phyloP scores from a whole-genome alignment of 2,888 invertebrate species.

The Leptinotarsa juncta region DNA sequence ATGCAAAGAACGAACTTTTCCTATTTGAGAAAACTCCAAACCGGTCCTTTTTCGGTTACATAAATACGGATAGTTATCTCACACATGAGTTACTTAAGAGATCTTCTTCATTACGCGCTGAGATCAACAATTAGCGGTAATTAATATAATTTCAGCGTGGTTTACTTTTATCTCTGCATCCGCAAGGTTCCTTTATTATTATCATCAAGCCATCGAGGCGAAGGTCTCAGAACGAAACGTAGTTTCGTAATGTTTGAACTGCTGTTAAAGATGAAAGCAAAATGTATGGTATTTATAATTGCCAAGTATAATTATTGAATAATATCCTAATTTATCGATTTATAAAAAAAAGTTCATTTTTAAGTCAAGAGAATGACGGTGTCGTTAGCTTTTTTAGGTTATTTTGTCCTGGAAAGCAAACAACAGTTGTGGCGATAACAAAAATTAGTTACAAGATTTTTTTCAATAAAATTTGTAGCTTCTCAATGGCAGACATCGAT shows the following conservation, averaged over 20 bases:
- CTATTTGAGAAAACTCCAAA: neutral
- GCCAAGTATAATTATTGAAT: too few species aligned
- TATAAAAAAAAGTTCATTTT: too few species aligned
- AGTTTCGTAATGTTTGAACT: neutral
- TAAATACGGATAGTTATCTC: conserved; percentile 5
- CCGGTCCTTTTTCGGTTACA: conserved; percentile 1
- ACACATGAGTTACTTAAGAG: conserved; percentile 1
- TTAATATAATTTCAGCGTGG: conserved; percentile 6
- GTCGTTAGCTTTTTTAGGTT: too few species aligned
- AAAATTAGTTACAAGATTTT: too few species aligned
- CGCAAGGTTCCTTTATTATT: conserved; percentile 14
- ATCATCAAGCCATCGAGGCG: neutral
- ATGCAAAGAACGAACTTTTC: neutral
- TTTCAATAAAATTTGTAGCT: too few species aligned
- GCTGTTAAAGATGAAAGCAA: neutral
- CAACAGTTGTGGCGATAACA: too few species aligned
- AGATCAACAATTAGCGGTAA: conserved; percentile 12
- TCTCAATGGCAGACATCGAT: too few species aligned
- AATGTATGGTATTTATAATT: too few species aligned
- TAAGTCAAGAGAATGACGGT: too few species aligned
- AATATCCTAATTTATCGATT: too few species aligned
- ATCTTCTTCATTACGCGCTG: conserved; percentile 9
- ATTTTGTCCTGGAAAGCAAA: too few species aligned
- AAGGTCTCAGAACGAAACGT: neutral
- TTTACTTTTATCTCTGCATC: conserved; percentile 13